Evolutionary conservation across 2,888 invertebrate species (phyloP).

Genomic region (Hymenopus coronatus): DNA sequence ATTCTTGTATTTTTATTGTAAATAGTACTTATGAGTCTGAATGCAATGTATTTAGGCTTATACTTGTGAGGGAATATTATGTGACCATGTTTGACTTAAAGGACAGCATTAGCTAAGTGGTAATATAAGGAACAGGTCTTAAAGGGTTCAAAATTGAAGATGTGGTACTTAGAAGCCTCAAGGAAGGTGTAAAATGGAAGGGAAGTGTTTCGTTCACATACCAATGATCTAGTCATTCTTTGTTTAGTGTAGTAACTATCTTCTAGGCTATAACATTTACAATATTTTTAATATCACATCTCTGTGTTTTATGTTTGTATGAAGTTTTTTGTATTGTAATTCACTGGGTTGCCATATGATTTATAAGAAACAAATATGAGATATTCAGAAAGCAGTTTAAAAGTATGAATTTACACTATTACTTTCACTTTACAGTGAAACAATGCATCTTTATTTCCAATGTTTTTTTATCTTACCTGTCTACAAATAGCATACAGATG

Average conservation of each 20-base stretch:
- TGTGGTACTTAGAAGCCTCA: background rate
- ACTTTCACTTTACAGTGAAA: too few species aligned
- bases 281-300: background rate
- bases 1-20: too few species aligned
- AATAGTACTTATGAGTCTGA: too few species aligned
- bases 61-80: background rate
- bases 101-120: background rate
- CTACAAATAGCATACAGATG: too few species aligned
- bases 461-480: too few species aligned
- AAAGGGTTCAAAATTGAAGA: background rate
- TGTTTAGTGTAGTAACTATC: background rate
- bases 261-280: background rate
- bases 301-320: background rate
- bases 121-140: background rate
- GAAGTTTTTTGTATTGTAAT: background rate
- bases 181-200: background rate
- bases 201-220: background rate
- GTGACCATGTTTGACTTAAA: background rate
- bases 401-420: background rate
- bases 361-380: background rate
- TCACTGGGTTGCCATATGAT: background rate
- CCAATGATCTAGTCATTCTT: background rate
- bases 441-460: too few species aligned
- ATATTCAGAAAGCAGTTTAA: background rate
- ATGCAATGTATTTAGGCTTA: too few species aligned